Percentiles rank a stretch among this genome's conserved stretches.
Conservation (phyloP, 2,888 invertebrate genomes). For the Cybosia mesomella region DNA sequence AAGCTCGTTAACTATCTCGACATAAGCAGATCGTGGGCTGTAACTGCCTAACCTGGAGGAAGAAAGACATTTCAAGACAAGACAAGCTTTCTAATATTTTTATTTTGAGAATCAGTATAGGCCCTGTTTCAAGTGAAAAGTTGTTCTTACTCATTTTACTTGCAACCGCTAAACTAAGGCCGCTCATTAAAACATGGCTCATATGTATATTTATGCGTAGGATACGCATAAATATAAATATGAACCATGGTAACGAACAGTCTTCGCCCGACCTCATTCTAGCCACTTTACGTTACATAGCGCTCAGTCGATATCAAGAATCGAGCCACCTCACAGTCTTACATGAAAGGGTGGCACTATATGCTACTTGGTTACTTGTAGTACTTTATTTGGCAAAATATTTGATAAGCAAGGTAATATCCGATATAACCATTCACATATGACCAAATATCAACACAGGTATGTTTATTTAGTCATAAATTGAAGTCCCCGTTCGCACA, state of each 20-base stretch:
- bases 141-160: too few relatives aligned
- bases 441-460: conserved; percentile 3
- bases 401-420: conserved; percentile 1
- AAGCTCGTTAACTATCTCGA: too few relatives aligned
- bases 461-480: neutral
- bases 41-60: too few relatives aligned
- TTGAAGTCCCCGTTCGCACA: neutral
- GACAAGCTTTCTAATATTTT: too few relatives aligned
- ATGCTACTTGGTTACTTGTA: neutral
- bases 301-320: neutral
- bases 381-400: conserved; percentile 2
- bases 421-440: neutral
- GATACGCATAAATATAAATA: too few relatives aligned
- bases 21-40: too few relatives aligned
- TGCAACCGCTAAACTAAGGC: neutral
- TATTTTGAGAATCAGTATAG: too few relatives aligned
- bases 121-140: too few relatives aligned
- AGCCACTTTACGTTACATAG: neutral
- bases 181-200: neutral
- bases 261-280: neutral
- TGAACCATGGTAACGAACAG: too few relatives aligned
- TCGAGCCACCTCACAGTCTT: neutral
- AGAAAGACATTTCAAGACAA: too few relatives aligned
- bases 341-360: neutral
- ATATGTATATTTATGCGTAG: neutral